Evolutionary conservation across 2,113 vertebrate genomes (phyloP), one percentile per base, ranked within the genome.

Genomic region (Oenanthe melanoleuca): DNA sequence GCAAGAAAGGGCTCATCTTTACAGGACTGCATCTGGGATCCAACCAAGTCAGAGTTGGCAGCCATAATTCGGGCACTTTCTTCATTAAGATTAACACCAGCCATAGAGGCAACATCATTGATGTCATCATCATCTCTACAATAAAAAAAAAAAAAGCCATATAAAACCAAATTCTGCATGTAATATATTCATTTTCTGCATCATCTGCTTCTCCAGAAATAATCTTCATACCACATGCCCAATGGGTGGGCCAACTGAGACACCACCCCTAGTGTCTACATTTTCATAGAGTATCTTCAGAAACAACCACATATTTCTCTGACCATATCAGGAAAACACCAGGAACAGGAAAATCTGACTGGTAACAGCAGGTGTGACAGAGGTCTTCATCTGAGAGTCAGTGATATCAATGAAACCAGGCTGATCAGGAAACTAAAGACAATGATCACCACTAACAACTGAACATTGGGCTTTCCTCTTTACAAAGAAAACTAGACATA

Each of bases 1-100:
- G 98, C 98, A 86, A 99, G 98, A 89, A 99, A 99, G 78, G 98
- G 98, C 88, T 99, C 98, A 34, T 99, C 98, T 96, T 98, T 98
- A 96, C 98, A 99, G 22, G 98, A 98, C 78, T 98, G 98, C 52
- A 98, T 98, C 78, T 99, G 98, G 14, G 98, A 98, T 73, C 98
- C 98, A 90, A 98, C 98, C 79, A 99, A 95, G 82, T 98, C 98
- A 3, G 98, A 99, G 97, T 98, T 98, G 94, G 98, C 97, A 53
- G 98, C 98, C 86, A 99, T 92, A 95, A 99, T 98, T 84, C 98
- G 97, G 20, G 98, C 99, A 59, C 97, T 99, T 96, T 99, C 98
- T 96, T 99, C 99, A 38, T 97, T 98, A 85, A 99, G 97, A 94
- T 99, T 99, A 80, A 99, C 98, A 1, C 99, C 98, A 40, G 98